A percentile compares a stretch with the other conserved stretches of the same genome.
phyloP scores from a whole-genome alignment of 2,797 vertebrate species.

The Gymnothorax javanicus region DNA sequence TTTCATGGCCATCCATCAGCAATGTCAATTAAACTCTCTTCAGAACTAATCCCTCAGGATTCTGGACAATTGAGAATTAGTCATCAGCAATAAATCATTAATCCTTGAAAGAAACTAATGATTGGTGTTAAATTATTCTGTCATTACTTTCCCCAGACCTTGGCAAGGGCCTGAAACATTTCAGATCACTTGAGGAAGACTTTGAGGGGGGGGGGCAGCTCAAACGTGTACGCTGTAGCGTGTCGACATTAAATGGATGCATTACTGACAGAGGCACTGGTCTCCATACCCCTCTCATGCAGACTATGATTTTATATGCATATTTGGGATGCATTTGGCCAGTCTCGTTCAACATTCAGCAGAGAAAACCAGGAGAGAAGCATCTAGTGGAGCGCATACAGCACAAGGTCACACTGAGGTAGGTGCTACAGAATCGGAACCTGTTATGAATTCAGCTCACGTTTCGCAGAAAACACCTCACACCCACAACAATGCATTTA shows the following conservation, averaged over 20 bases:
- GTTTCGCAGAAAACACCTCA: constrained; percentile 61
- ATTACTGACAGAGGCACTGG: not conserved
- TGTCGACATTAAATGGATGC: not conserved
- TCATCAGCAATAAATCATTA: constrained; percentile 23
- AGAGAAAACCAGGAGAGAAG: constrained; percentile 43
- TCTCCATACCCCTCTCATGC: constrained; percentile 31
- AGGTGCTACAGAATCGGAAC: constrained; percentile 46
- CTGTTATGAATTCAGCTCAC: constrained; percentile 63
- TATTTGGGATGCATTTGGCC: constrained; percentile 32
- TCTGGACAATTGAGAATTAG: not conserved
- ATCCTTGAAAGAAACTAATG: constrained; percentile 27
- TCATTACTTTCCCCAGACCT: not conserved
- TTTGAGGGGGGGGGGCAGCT: not conserved
- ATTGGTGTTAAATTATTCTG: constrained; percentile 4
- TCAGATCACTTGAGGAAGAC: not conserved
- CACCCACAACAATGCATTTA: constrained; percentile 54
- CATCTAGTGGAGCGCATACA: constrained; percentile 42
- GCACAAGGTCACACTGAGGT: constrained; percentile 61
- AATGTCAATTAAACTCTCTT: not conserved
- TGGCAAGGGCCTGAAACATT: not conserved
- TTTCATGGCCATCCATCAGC: not conserved
- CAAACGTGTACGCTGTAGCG: not conserved
- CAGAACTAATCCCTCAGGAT: not conserved
- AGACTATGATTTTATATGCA: not conserved
- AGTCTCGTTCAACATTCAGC: constrained; percentile 36